phyloP scores from a whole-genome alignment of 2,888 invertebrate genomes.

The Epinotia nisella region DNA sequence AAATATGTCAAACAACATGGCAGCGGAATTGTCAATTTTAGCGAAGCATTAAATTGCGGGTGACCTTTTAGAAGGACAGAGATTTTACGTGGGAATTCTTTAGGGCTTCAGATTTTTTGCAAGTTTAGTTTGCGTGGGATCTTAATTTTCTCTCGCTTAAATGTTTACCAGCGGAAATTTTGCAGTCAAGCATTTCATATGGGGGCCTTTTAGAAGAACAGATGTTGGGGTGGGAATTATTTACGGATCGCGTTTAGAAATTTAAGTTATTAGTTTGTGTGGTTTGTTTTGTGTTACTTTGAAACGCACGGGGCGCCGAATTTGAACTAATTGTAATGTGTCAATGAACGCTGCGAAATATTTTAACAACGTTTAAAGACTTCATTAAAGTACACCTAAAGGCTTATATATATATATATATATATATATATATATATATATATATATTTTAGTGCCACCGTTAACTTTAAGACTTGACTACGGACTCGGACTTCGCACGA shows the following conservation, averaged over 20 bases:
- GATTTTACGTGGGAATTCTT: not conserved
- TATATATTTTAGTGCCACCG: too few relatives aligned
- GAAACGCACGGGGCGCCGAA: too few relatives aligned
- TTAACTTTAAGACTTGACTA: not conserved
- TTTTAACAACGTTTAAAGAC: too few relatives aligned
- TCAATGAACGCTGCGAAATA: too few relatives aligned
- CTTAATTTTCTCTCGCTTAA: not conserved
- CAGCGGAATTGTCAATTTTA: conserved; percentile 11
- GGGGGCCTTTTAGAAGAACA: not conserved
- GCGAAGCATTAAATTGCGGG: conserved; percentile 5
- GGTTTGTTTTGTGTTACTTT: too few relatives aligned
- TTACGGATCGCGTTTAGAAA: not conserved
- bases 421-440: too few relatives aligned
- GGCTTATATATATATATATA: too few relatives aligned
- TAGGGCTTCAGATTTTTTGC: not conserved
- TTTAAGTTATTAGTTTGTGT: too few relatives aligned
- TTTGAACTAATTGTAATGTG: too few relatives aligned
- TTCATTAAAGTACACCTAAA: too few relatives aligned
- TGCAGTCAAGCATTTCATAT: not conserved
- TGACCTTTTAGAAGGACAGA: conserved; percentile 8
- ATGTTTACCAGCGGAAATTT: not conserved
- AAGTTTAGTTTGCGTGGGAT: not conserved
- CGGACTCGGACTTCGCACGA: not conserved
- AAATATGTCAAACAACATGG: conserved; percentile 11
- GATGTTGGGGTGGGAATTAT: not conserved